Evolutionary conservation across 2,888 invertebrate genomes (phyloP), one percentile per base, ranked within the genome.

Genomic region (Zaprionus lineosus): DNA sequence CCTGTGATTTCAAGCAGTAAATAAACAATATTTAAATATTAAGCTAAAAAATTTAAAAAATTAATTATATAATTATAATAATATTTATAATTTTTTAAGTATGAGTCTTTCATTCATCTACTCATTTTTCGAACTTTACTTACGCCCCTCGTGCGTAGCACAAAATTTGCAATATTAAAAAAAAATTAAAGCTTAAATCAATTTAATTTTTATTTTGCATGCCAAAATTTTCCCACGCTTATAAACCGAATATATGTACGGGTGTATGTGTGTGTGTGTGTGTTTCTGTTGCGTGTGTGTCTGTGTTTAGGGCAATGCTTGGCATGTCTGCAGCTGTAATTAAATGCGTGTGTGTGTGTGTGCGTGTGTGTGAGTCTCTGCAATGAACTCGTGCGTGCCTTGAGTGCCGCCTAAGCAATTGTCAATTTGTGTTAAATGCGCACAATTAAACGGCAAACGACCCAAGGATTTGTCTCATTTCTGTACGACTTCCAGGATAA

Each of bases 391-490:
- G 57, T 60, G 69, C 48, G 41, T 56, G 39, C 24, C 53, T 59
- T 41, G 24, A 40, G 11, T 33, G 51, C 36, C 34, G 69, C 44
- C 71, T 57, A 55, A 67, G 86, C 84, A 85, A 85, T 83, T 78
- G 64, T 65, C 81, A 83, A 70, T 79, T 78, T 78, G 86, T 65
- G 57, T 78, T 83, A 79, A 78, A 71, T 67, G 51, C 62, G 81
- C 86, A 61, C 78, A 85, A 83, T 85, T 78, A 79, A 85, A 78
- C 59, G 55, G 33, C 57, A 71, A 78, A 74, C 82, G 66, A 40
- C 48, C 60, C 59, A 63, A 44, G 58, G 39, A 58, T 59, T 59
- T 53, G 43, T 41, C 39, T 28, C 7, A 53, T 33, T 44, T 26
- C 47, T 31, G 21, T 46, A 52, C 57, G 44, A 55, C 39, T 72